Percentiles rank a stretch among this genome's conserved stretches.
phyloP scores from a whole-genome alignment of 2,113 vertebrate genomes.

The Brienomyrus longianalis region DNA sequence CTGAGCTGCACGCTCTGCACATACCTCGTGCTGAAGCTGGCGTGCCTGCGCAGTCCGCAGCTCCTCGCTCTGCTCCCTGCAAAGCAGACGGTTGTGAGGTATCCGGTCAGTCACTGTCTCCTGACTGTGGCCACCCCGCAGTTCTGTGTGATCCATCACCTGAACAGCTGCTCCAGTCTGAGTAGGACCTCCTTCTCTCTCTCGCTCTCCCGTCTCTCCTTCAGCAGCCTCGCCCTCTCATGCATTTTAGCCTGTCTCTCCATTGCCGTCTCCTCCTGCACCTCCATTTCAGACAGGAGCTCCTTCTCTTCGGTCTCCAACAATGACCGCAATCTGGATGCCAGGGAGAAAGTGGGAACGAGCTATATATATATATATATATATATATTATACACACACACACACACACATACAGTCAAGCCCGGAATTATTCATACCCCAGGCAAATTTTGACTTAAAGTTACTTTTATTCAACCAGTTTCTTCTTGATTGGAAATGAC shows the following conservation, averaged over 20 bases:
- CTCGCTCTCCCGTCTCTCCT: conserved; percentile 67
- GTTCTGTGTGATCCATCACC: conserved; percentile 48
- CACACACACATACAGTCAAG: too few species aligned
- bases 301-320: conserved; percentile 70
- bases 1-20: conserved; percentile 61
- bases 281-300: conserved; percentile 62
- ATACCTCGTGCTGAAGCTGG: conserved; percentile 47
- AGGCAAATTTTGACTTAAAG: too few species aligned
- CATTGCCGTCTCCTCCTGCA: conserved; percentile 54
- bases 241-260: conserved; percentile 67
- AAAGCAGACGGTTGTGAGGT: background rate
- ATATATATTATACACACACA: too few species aligned
- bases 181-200: conserved; percentile 64
- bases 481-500: too few species aligned
- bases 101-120: background rate
- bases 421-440: too few species aligned
- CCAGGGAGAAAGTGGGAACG: background rate
- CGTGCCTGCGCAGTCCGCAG: conserved; percentile 45
- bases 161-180: conserved; percentile 80
- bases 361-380: background rate
- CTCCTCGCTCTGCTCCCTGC: conserved; percentile 70
- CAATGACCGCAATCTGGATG: conserved; percentile 66
- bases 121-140: background rate
- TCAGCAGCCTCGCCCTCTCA: conserved; percentile 56
- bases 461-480: too few species aligned